These are phyloP conservation scores for Anguilla rostrata DNA, from an alignment of 2,113 vertebrate species.

Conservation along the genomic window DNA sequence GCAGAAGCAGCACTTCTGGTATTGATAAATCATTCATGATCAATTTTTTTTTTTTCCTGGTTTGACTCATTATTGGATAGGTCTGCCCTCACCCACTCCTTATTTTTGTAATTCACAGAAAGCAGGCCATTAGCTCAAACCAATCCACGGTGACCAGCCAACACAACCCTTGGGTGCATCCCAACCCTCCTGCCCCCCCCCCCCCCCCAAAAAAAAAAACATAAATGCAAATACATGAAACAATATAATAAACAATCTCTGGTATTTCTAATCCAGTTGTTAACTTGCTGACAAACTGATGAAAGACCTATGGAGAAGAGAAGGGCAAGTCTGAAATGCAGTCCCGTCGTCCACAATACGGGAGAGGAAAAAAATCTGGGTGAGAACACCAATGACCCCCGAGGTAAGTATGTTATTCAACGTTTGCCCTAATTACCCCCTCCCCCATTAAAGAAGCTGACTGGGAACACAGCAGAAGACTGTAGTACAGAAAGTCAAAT, in stretches of 20 bases:
- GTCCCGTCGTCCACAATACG: not conserved
- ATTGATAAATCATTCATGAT: not conserved
- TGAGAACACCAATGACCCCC: not conserved
- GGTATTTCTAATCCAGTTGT: no score
- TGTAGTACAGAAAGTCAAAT: not conserved
- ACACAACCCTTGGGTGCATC: not conserved
- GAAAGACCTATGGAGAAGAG: not conserved
- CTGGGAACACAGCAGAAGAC: not conserved
- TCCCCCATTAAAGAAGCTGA: not conserved
- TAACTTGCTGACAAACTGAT: not conserved
- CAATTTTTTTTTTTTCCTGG: not conserved
- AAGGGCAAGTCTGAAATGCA: not conserved
- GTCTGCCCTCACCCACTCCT: not conserved
- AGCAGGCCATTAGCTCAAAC: not conserved
- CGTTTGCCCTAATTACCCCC: not conserved
- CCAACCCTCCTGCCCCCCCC: not conserved
- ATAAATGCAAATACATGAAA: no score
- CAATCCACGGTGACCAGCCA: not conserved
- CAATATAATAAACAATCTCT: no score
- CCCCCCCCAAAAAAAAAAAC: not conserved
- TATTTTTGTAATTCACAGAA: not conserved
- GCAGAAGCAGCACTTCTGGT: not conserved
- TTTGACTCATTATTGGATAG: not conserved
- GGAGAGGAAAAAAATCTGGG: not conserved
- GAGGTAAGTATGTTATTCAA: slow-evolving; percentile 3